These are phyloP conservation scores for Rhadinocentrus ornatus DNA, from an alignment of 2,797 vertebrate genomes.

Conservation along the genomic window DNA sequence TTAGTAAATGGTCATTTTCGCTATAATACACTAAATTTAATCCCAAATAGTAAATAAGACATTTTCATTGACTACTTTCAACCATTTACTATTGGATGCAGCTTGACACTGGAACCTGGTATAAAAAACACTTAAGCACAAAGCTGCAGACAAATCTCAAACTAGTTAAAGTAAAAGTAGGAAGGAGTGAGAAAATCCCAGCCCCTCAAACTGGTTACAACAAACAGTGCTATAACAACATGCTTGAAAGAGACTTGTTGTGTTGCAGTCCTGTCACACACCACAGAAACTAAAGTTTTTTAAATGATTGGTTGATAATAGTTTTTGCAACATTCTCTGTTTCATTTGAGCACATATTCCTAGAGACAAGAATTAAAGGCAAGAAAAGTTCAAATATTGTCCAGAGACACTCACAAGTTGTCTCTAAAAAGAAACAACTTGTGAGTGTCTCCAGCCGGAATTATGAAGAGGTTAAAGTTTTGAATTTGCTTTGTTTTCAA, in stretches of 20 bases:
- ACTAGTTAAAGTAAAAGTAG: no score
- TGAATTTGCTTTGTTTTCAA: conserved; percentile 3
- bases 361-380: conserved; percentile 7
- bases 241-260: conserved; percentile 29
- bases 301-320: neutral
- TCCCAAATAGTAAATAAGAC: no score
- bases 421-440: neutral
- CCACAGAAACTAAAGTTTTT: neutral
- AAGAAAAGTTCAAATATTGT: neutral
- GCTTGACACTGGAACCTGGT: no score
- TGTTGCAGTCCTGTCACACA: neutral
- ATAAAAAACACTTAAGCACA: no score
- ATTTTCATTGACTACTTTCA: no score
- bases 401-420: neutral
- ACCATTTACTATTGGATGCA: no score
- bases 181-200: no score
- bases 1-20: no score
- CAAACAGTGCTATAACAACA: neutral
- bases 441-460: conserved; percentile 18
- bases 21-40: no score
- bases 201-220: neutral
- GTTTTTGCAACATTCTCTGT: neutral
- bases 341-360: neutral
- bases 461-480: conserved; percentile 14
- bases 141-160: no score